Evolutionary conservation across 1,140 invertebrate species (phyloP), one percentile per base, ranked within the genome.

Genomic region (Diabrotica undecimpunctata): DNA sequence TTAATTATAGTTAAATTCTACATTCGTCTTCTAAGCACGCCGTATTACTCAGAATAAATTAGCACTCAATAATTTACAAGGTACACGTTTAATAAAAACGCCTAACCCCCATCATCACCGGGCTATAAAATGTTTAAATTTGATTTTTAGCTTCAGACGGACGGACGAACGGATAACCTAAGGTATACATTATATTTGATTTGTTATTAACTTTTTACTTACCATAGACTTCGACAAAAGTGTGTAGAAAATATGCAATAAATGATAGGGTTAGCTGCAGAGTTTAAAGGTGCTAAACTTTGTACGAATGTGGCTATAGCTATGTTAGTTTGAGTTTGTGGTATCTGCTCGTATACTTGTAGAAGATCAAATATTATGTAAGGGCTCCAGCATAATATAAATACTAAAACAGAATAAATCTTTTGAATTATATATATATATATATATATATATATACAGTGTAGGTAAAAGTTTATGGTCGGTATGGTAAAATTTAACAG

Each of bases 301-400:
- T 97, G 94, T 64, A 97, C 92, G 73, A 98, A 93, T 5, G 94
- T 94, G 1, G 92, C 90, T 1, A 97, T 85, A 0, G 94, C 93
- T 1, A 90, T 86, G 70, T 88, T 91, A 0, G 87, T 89, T 74
- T 94, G 90, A 0, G 89, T 92, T 55, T 82, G 79, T 0, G 92
- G 91, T 57, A 97, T 86, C 73, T 89, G 87, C 9, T 87, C 91
- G 79, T 90, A 97, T 50, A 97, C 93, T 86, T 96, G 92, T 0
- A 97, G 85, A 13, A 97, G 79, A 79, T 97, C 94, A 79, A 95
- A 97, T 14, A 97, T 84, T 75, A 97, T 94, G 78, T 95, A 98
- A 0, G 96, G 96, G 66, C 93, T 95, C 95, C 95, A 97, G 81
- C 95, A 97, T 0, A 97, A 74, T 63, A 97, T 91, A 79, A 97